Evolutionary conservation across 2,888 invertebrate genomes (phyloP).

Genomic region (Epistrophe grossulariae): DNA sequence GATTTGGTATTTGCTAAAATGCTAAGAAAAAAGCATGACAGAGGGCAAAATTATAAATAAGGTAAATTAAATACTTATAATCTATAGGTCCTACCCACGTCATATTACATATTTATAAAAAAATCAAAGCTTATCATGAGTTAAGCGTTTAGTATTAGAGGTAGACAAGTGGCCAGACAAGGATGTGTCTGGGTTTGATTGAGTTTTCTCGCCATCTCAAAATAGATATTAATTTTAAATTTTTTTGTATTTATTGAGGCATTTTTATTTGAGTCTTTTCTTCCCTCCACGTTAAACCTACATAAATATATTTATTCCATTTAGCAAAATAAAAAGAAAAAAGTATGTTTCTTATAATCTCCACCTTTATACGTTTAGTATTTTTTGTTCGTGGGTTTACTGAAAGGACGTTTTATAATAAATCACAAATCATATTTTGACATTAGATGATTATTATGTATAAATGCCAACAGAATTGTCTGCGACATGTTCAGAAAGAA

Average conservation of each 20-base stretch:
- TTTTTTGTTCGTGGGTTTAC: too few species aligned
- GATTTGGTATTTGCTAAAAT: not conserved
- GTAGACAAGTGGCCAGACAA: slow-evolving; percentile 2
- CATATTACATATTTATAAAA: not conserved
- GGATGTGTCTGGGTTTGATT: not conserved
- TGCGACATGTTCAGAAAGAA: too few species aligned
- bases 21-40: not conserved
- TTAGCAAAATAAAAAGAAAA: too few species aligned
- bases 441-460: too few species aligned
- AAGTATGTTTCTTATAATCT: too few species aligned
- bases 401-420: too few species aligned
- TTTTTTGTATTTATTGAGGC: not conserved
- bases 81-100: too few species aligned
- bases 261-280: not conserved
- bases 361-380: too few species aligned
- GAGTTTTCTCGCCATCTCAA: not conserved
- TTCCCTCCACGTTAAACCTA: not conserved
- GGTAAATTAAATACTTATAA: not conserved
- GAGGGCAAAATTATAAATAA: not conserved
- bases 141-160: not conserved
- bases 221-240: slow-evolving; percentile 8
- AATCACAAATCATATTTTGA: too few species aligned
- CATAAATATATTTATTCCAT: too few species aligned
- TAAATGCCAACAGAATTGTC: too few species aligned
- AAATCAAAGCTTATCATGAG: not conserved